Evolutionary conservation across 2,797 vertebrate genomes (phyloP), one percentile per base, ranked within the genome.

Genomic region (Chanos chanos): DNA sequence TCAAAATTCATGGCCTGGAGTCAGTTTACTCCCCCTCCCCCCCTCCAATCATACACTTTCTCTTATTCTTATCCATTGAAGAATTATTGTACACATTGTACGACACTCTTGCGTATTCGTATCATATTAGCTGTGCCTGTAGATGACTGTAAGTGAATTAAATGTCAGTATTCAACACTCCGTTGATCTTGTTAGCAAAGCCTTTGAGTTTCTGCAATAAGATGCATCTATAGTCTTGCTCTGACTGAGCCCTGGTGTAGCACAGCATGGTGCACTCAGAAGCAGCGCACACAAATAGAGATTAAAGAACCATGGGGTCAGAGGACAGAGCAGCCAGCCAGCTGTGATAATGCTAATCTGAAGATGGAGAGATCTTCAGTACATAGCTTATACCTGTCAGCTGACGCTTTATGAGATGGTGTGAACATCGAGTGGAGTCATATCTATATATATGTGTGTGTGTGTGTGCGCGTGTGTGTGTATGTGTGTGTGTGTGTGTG

Each of bases 291-390:
- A 30, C 30, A 61, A 51, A 27, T 41, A 10, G 7, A 30, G 34
- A n/a, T 27, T 39, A 3, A 28, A 33, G 61, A 36, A 21, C 58
- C 50, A 47, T 19, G 8, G 47, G 58, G 31, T 49, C 24, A n/a
- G 61, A 21, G 31, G 15, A 61, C 18, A 36, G 52, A 28, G 40
- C 34, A 37, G 27, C 61, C 43, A 31, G 52, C 59, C 48, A 18
- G 37, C 59, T 52, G 59, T 52, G 47, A 31, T 61, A 61, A 52
- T 33, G 41, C 19, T 21, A 13, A 16, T 43, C 34, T 60, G 6
- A 7, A 51, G 28, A 61, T 24, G 43, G 56, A 25, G 34, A 48
- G 12, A 13, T 13, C 37, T 33, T 51, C 37, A 48, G 21, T 30
- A 47, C 28, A 24, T 22, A n/a, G n/a, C n/a, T n/a, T n/a, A n/a